These are phyloP conservation scores for Epizoanthus scotinus DNA, from an alignment of 92 coral and sea anemone species.

Conservation along the genomic window DNA sequence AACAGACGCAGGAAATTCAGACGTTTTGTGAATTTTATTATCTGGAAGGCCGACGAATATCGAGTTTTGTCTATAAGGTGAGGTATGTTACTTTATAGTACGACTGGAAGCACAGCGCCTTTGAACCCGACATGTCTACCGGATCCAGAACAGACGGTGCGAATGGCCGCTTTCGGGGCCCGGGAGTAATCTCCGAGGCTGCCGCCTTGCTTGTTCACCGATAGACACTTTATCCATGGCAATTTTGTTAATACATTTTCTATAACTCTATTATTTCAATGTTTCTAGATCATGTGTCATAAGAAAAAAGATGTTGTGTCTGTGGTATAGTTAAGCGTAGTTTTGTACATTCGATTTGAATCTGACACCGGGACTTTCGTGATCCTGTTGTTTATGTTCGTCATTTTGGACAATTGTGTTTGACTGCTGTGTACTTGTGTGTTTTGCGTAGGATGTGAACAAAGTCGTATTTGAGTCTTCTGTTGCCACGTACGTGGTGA, in stretches of 20 bases:
- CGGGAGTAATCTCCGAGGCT: constrained; percentile 15
- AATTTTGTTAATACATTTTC: neutral
- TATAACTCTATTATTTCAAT: neutral
- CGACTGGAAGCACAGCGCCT: constrained; percentile 8
- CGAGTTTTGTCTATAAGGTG: constrained; percentile 28
- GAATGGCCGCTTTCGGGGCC: constrained; percentile 19
- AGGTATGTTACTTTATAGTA: constrained; percentile 27
- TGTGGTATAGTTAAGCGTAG: neutral
- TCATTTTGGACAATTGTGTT: constrained; percentile 3
- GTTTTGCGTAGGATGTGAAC: neutral
- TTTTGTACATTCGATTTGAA: constrained; percentile 7
- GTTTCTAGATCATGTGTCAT: neutral
- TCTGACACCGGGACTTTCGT: neutral
- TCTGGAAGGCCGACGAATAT: constrained; percentile 3
- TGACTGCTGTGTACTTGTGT: neutral
- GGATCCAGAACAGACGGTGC: constrained; percentile 34
- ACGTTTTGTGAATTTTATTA: neutral
- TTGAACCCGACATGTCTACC: constrained; percentile 19
- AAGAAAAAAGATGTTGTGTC: neutral
- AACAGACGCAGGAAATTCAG: neutral
- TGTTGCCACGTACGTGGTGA: constrained; percentile 8
- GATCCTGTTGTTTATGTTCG: constrained; percentile 28
- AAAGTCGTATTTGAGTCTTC: neutral
- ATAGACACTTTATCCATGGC: neutral
- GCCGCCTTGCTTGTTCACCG: neutral